Evolutionary conservation across 2,888 invertebrate genomes (phyloP).

Genomic region (Argynnis bischoffii): DNA sequence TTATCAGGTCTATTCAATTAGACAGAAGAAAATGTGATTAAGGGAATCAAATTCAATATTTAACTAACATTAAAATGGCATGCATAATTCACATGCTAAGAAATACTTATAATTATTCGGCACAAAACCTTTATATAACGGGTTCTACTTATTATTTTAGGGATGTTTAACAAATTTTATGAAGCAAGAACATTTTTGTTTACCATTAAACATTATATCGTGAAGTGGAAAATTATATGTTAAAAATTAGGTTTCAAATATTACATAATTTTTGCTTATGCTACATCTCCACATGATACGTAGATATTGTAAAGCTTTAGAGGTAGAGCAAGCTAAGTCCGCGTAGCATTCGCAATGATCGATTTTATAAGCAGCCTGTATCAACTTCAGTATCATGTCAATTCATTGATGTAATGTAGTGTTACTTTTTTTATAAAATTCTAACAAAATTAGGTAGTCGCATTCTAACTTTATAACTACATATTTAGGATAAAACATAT

Average conservation of each 20-base stretch:
- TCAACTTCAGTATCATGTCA: no score
- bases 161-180: background rate
- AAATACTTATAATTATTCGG: background rate
- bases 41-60: background rate
- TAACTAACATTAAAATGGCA: background rate
- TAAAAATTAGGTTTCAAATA: background rate
- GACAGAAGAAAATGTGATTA: background rate
- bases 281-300: no score
- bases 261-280: no score
- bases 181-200: background rate
- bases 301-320: no score
- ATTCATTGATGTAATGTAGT: no score
- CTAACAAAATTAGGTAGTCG: no score
- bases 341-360: no score
- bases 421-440: no score
- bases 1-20: background rate
- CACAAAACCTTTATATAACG: background rate
- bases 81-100: background rate
- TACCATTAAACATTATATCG: constrained; percentile 7
- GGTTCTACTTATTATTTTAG: background rate
- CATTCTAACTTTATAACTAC: no score
- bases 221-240: constrained; percentile 12
- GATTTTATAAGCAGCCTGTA: no score
- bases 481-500: no score
- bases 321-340: no score